Evolutionary conservation across 2,797 vertebrate species (phyloP).

Genomic region (Darevskia nairensis): DNA sequence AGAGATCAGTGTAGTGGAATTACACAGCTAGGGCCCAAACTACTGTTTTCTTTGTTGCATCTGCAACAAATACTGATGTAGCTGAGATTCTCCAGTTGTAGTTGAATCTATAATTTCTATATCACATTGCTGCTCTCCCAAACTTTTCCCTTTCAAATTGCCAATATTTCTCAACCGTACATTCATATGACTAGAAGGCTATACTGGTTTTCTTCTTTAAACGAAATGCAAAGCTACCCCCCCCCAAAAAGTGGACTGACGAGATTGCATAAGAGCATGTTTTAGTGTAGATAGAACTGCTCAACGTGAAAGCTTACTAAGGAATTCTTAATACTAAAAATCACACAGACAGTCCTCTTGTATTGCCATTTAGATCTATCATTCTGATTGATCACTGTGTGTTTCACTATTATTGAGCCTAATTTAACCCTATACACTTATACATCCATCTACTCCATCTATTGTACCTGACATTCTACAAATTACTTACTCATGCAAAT

Average conservation of each 20-base stretch:
- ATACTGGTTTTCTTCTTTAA: slow-evolving; percentile 41
- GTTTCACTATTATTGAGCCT: slow-evolving; percentile 98
- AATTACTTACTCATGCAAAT: slow-evolving; percentile 99
- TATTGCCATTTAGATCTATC: slow-evolving; percentile 99
- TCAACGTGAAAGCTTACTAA: slow-evolving; percentile 75
- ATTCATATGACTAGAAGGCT: slow-evolving; percentile 25
- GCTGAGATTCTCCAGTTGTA: not conserved
- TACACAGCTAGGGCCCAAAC: slow-evolving; percentile 8
- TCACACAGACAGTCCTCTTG: slow-evolving; percentile 83
- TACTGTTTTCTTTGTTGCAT: slow-evolving; percentile 15
- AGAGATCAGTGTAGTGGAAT: slow-evolving; percentile 47
- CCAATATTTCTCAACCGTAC: not conserved
- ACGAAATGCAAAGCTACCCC: slow-evolving; percentile 13
- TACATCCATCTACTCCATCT: slow-evolving; percentile 93
- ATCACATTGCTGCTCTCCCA: slow-evolving; percentile 15
- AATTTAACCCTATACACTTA: slow-evolving; percentile 95
- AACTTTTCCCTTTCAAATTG: not conserved
- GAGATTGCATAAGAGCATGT: slow-evolving; percentile 47
- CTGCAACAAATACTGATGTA: not conserved
- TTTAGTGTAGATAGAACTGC: slow-evolving; percentile 60
- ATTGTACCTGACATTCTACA: slow-evolving; percentile 96
- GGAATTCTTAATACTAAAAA: slow-evolving; percentile 77
- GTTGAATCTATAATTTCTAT: slow-evolving; percentile 20
- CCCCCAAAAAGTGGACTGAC: slow-evolving; percentile 8
- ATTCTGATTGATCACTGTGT: slow-evolving; percentile 99